A percentile compares a stretch with the other conserved stretches of the same genome.
phyloP scores from a whole-genome alignment of 2,113 vertebrate species.

The Trematomus loennbergii region DNA sequence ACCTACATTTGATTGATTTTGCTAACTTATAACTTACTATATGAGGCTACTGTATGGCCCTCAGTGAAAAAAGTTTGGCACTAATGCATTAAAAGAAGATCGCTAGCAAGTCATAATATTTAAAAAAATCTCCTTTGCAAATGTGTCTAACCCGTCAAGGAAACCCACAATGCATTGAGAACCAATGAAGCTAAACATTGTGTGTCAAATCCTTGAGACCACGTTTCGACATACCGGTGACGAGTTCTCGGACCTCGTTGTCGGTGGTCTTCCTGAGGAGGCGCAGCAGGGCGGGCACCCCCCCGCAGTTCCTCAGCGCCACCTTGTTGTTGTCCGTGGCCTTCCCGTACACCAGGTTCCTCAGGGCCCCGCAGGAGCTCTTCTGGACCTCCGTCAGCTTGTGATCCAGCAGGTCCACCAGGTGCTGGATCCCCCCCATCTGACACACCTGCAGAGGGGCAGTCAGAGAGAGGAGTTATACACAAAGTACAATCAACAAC shows the following conservation, averaged over 20 bases:
- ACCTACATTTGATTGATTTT: too few species aligned
- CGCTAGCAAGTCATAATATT: background rate
- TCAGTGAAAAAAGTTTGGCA: too few species aligned
- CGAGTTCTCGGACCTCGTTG: constrained; percentile 94
- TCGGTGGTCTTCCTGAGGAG: constrained; percentile 94
- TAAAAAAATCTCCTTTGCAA: background rate
- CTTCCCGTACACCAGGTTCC: constrained; percentile 96
- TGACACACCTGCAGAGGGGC: constrained; percentile 89
- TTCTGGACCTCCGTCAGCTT: constrained; percentile 95
- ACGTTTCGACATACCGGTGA: constrained; percentile 84
- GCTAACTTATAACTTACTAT: too few species aligned
- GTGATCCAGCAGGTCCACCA: constrained; percentile 96
- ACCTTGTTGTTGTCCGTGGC: constrained; percentile 98
- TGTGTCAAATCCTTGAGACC: too few species aligned
- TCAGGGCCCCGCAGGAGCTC: constrained; percentile 94
- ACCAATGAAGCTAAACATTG: background rate
- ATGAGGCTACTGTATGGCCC: too few species aligned
- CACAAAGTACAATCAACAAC: background rate
- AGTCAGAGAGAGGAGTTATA: background rate
- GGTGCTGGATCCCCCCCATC: constrained; percentile 95
- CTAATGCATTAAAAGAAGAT: too few species aligned
- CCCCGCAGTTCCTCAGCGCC: constrained; percentile 96
- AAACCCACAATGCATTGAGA: too few species aligned
- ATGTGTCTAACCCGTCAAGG: too few species aligned
- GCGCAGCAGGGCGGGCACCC: constrained; percentile 93